These are phyloP conservation scores for Hydrophis major DNA, from an alignment of 2,797 vertebrate species.

Conservation along the genomic window DNA sequence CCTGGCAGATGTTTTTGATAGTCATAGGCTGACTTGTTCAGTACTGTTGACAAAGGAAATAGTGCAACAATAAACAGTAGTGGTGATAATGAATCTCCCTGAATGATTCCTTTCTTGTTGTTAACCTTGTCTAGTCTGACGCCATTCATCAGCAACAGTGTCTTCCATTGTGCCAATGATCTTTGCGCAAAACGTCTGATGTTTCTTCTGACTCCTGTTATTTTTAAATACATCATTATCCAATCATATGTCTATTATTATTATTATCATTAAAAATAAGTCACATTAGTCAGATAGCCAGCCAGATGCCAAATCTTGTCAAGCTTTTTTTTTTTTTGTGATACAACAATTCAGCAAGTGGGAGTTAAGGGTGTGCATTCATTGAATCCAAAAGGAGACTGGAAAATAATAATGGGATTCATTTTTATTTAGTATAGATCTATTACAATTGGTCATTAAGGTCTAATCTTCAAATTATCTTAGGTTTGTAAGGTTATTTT, in stretches of 20 bases:
- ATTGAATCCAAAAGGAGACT: neutral
- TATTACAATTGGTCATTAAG: neutral
- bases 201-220: neutral
- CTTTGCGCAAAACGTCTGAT: neutral
- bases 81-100: neutral
- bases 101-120: neutral
- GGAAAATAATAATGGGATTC: neutral
- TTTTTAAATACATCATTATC: neutral
- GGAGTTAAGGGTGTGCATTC: neutral
- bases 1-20: neutral
- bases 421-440: neutral
- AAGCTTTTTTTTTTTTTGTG: neutral
- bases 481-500: neutral
- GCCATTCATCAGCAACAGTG: neutral
- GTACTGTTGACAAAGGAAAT: neutral
- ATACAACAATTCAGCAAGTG: neutral
- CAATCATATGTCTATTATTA: neutral
- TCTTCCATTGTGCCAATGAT: neutral
- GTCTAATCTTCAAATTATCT: neutral
- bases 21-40: neutral
- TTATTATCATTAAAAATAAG: too few relatives aligned
- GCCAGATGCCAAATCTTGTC: neutral
- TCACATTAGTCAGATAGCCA: neutral
- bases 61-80: neutral
- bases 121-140: neutral